Base-by-base conservation (phyloP, 2,888 invertebrate species). In the Carterocephalus palaemon region DNA sequence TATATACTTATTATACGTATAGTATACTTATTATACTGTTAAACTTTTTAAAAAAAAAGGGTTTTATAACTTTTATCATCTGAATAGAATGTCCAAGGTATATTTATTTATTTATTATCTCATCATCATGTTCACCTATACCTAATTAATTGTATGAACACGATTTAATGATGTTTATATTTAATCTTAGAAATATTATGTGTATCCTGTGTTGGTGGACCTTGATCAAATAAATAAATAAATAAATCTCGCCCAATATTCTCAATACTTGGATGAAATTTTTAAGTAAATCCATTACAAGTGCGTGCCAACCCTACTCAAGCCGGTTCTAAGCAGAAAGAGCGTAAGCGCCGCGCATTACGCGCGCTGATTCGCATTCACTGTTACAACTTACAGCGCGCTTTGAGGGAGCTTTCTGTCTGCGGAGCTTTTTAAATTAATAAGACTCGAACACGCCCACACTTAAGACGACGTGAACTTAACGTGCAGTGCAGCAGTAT, bases 371-470 rank as follows among this genome's bases (percentile, higher is more conserved):
- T 29, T 39, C 20, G 36, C 29, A 31, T 43, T 43, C 43, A 36
- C 26, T 43, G 43, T 36, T 43, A 34, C 42, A 36, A 43, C 43
- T 31, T 34, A 36, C 29, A 36, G 23, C 29, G 29, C 22, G 36
- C 43, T 43, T 29, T 28, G 28, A 29, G 36, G 40, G 32, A 36
- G 22, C 23, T 43, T 36, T 42, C 34, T 29, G 36, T 36, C 36
- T 29, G 43, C 15, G 12, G 31, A 41, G 36, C 23, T 43, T 43
- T 43, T 43, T 43, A 43, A 43, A 43, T 43, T 43, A 43, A 43
- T 43, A 43, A 43, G 36, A 36, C 22, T 43, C 10, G 23, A 29
- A 28, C 17, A 17, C 10, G 28, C 42, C 26, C 16, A 10, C 19
- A 15, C 24, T 12, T 32, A 13, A 38, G 7, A 8, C 12, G n/a